Conservation (phyloP, 2,797 vertebrate species). For the Sciurus vulgaris region DNA sequence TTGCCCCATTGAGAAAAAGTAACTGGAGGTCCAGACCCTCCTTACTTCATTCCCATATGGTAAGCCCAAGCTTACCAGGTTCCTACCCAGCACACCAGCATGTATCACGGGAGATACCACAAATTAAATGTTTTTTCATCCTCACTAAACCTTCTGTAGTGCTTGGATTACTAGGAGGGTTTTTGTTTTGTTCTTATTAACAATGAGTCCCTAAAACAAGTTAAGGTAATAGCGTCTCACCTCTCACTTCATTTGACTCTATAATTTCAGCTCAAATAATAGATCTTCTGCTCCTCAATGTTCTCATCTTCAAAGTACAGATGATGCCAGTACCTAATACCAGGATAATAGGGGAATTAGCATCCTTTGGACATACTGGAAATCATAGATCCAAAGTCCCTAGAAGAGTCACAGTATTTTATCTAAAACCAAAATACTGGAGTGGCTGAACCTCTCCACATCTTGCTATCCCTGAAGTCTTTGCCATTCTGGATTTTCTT, state of each 20-base stretch:
- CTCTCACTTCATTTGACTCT: not conserved
- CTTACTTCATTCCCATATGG: not conserved
- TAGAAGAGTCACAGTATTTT: not conserved
- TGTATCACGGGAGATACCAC: not conserved
- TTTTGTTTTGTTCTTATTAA: constrained; percentile 17
- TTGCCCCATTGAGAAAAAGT: not conserved
- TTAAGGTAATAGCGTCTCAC: not conserved
- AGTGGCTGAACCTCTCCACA: not conserved
- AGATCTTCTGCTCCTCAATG: constrained; percentile 40
- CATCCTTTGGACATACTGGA: not conserved
- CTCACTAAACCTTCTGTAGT: constrained; percentile 16
- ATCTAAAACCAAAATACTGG: not conserved
- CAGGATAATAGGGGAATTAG: not conserved
- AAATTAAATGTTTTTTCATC: not conserved
- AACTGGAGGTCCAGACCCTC: not conserved
- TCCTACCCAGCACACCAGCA: no score
- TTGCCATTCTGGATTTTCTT: not conserved
- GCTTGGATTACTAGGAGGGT: not conserved
- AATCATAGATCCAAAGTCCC: no score
- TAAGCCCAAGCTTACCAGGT: not conserved
- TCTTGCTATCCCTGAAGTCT: not conserved
- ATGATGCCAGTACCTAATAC: not conserved
- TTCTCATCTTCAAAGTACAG: constrained; percentile 64
- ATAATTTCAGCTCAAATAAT: not conserved
- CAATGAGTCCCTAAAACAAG: not conserved